Conservation (phyloP, 2,888 invertebrate species). For the Campoletis raptor region DNA sequence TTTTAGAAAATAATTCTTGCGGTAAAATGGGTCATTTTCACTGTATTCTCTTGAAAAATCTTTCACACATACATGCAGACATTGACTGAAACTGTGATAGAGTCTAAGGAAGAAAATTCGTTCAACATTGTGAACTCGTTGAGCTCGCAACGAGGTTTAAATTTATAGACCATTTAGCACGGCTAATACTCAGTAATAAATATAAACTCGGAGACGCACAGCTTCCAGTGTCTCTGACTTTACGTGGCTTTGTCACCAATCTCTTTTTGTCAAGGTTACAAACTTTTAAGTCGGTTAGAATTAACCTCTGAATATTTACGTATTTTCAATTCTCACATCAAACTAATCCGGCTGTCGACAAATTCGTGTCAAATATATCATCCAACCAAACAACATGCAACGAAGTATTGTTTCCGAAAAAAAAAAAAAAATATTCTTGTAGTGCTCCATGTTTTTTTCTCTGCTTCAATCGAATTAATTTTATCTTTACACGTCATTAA, state of each 20-base stretch:
- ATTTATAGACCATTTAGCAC: slow-evolving; percentile 73
- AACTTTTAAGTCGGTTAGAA: slow-evolving; percentile 23
- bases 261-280: slow-evolving; percentile 63
- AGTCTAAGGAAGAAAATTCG: slow-evolving; percentile 33
- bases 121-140: slow-evolving; percentile 45
- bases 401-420: background rate
- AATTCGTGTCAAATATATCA: background rate
- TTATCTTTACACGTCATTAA: background rate
- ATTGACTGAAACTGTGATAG: background rate
- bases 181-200: slow-evolving; percentile 69
- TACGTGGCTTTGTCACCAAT: slow-evolving; percentile 20
- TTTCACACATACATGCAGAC: background rate
- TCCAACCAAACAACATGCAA: background rate
- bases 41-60: background rate
- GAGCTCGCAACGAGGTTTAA: slow-evolving; percentile 66
- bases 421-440: background rate
- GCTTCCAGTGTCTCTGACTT: slow-evolving; percentile 45
- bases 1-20: background rate
- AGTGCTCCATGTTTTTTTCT: background rate
- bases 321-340: slow-evolving; percentile 3
- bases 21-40: slow-evolving; percentile 36
- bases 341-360: background rate
- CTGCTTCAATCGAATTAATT: background rate
- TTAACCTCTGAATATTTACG: background rate
- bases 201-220: slow-evolving; percentile 46